phyloP scores from a whole-genome alignment of 1,140 invertebrate genomes.

The Scaptodrosophila lebanonensis region DNA sequence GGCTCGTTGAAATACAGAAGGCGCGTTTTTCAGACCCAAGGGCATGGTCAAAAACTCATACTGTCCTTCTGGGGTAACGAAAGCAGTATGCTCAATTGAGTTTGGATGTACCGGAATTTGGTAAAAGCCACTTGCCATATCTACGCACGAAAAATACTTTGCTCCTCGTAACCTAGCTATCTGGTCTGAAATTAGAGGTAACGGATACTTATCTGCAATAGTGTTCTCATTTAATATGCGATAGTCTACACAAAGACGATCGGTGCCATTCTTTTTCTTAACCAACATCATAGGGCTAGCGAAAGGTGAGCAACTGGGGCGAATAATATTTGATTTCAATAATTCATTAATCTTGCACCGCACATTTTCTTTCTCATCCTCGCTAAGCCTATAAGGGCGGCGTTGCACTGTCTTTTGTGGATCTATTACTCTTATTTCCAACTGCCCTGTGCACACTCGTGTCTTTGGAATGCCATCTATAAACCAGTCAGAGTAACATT shows the following conservation, averaged over 20 bases:
- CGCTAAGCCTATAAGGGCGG: conserved; percentile 27
- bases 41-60: conserved; percentile 40
- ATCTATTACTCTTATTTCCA: conserved; percentile 22
- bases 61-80: conserved; percentile 49
- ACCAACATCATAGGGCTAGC: conserved; percentile 49
- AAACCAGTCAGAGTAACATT: conserved; percentile 3
- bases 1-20: conserved; percentile 59
- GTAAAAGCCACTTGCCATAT: conserved; percentile 76
- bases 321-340: conserved; percentile 36
- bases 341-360: conserved; percentile 37
- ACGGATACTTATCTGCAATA: conserved; percentile 66
- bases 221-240: conserved; percentile 57
- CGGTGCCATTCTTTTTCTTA: conserved; percentile 37
- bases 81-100: conserved; percentile 44
- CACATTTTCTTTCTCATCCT: conserved; percentile 30
- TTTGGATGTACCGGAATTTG: conserved; percentile 48
- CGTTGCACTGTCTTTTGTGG: conserved; percentile 27
- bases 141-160: conserved; percentile 72
- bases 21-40: conserved; percentile 54
- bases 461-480: conserved; percentile 2
- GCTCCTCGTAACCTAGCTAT: conserved; percentile 64
- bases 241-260: conserved; percentile 69
- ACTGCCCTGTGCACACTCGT: conserved; percentile 7
- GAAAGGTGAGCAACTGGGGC: conserved; percentile 45
- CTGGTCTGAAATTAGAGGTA: conserved; percentile 77